These are phyloP conservation scores for Paragorgia papillata DNA, from an alignment of 92 coral and sea anemone species.

Conservation along the genomic window DNA sequence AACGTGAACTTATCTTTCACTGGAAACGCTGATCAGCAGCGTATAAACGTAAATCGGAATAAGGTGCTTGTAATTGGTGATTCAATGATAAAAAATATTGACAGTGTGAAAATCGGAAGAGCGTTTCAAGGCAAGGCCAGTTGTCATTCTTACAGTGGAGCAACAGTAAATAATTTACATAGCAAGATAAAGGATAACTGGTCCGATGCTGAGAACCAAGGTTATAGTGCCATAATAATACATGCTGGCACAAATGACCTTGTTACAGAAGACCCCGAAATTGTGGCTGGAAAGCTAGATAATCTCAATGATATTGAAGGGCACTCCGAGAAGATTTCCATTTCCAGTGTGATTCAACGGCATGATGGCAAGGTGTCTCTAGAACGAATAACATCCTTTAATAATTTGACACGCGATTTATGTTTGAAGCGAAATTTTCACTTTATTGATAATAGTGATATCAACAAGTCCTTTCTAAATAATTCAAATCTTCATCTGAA, in stretches of 20 bases:
- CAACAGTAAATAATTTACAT: background rate
- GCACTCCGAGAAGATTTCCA: background rate
- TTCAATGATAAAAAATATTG: constrained; percentile 18
- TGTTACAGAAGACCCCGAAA: background rate
- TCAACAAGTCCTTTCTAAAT: background rate
- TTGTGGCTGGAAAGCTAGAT: background rate
- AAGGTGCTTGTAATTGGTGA: background rate
- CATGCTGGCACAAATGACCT: constrained; percentile 17
- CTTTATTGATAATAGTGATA: background rate
- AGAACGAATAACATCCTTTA: background rate
- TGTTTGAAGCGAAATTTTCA: background rate
- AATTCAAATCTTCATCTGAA: constrained; percentile 2
- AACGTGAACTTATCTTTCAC: background rate
- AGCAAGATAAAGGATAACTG: background rate
- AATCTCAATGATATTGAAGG: background rate
- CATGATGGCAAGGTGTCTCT: background rate
- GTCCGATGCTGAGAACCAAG: background rate
- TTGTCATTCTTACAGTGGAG: constrained; percentile 14
- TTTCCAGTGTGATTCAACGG: constrained; percentile 9
- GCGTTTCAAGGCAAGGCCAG: background rate
- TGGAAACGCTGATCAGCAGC: too few species aligned
- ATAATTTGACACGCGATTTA: background rate
- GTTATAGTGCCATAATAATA: background rate
- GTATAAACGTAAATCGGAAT: background rate
- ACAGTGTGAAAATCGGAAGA: background rate